Conservation (phyloP, 2,797 vertebrate genomes). For the Pyrocephalus nanus region DNA sequence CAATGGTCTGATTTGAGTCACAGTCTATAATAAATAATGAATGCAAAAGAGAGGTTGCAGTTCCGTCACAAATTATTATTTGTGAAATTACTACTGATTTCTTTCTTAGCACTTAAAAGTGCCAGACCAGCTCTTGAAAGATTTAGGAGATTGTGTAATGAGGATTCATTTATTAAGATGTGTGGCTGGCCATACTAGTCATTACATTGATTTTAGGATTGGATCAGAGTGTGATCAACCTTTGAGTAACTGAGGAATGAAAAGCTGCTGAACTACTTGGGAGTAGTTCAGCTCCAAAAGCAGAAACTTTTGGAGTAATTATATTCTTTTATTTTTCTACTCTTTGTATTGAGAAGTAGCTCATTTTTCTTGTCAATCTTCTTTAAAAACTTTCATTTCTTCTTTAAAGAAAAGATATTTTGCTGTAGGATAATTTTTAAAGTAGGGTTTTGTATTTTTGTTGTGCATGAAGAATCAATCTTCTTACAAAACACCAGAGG, state of each 20-base stretch:
- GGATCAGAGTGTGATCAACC: not conserved
- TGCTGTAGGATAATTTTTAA: not conserved
- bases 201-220: not conserved
- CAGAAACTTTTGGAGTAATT: not conserved
- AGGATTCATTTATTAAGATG: constrained; percentile 17
- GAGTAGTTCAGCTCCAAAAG: no score
- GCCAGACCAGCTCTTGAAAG: not conserved
- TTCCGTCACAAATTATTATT: constrained; percentile 31
- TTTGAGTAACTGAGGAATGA: not conserved
- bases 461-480: not conserved
- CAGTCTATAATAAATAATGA: not conserved
- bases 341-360: not conserved
- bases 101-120: not conserved
- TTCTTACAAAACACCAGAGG: not conserved
- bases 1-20: not conserved
- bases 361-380: not conserved
- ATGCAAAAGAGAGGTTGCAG: not conserved
- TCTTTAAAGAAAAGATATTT: not conserved
- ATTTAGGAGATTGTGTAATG: constrained; percentile 14
- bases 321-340: not conserved
- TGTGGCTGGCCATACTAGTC: not conserved
- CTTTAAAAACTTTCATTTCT: not conserved
- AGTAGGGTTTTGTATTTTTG: not conserved
- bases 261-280: not conserved
- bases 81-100: constrained; percentile 18